These are phyloP conservation scores for Alviniconcha strummeri DNA, from an alignment of 2,888 invertebrate genomes.

Conservation along the genomic window DNA sequence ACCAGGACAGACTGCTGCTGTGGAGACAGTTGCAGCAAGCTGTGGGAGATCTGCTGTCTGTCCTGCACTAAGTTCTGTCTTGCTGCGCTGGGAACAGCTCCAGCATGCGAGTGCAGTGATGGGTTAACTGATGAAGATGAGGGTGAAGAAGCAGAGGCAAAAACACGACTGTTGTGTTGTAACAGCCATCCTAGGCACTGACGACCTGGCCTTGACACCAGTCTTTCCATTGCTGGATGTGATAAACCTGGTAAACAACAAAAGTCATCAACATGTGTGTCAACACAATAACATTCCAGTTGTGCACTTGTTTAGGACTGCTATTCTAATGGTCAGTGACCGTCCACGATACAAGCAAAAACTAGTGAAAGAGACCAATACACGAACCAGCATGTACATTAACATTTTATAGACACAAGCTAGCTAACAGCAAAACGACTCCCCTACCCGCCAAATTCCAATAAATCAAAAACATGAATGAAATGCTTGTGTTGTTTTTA, in stretches of 20 bases:
- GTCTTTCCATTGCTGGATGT: conserved; percentile 14
- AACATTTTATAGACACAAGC: too few species aligned
- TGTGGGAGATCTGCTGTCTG: not conserved
- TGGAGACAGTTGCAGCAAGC: not conserved
- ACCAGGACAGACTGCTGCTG: not conserved
- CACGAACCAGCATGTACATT: too few species aligned
- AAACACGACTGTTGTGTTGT: not conserved
- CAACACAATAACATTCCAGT: not conserved
- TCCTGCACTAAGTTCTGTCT: not conserved
- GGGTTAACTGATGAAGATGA: not conserved
- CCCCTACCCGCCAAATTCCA: too few species aligned
- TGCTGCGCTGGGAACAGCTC: too few species aligned
- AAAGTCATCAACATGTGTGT: not conserved
- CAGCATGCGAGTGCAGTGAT: not conserved
- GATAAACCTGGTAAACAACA: not conserved
- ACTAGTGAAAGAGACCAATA: too few species aligned
- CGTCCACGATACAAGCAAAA: too few species aligned
- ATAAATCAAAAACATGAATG: too few species aligned
- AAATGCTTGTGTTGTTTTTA: too few species aligned
- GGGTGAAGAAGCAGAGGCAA: not conserved
- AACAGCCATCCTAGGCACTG: conserved; percentile 9
- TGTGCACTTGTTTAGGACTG: too few species aligned
- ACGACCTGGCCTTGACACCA: not conserved
- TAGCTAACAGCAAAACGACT: too few species aligned
- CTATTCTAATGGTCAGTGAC: too few species aligned